Evolutionary conservation across 2,888 invertebrate species (phyloP).

Genomic region (Chrysolina oricalcia): DNA sequence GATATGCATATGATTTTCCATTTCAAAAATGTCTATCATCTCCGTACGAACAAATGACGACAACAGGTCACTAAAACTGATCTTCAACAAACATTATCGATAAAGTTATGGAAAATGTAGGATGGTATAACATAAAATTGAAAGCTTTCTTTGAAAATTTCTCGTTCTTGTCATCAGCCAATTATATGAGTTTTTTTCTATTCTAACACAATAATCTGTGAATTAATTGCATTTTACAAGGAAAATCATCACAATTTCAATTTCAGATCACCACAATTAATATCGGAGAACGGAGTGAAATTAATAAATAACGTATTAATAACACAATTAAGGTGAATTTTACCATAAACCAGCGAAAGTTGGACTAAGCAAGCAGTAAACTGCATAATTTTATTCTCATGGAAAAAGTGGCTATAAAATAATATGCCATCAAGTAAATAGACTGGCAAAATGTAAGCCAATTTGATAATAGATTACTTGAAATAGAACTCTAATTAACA

Average conservation of each 20-base stretch:
- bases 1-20: too few relatives aligned
- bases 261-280: conserved; percentile 4
- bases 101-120: too few relatives aligned
- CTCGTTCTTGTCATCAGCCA: too few relatives aligned
- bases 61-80: too few relatives aligned
- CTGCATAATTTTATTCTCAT: conserved; percentile 43
- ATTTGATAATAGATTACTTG: conserved; percentile 36
- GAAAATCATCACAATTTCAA: conserved; percentile 10
- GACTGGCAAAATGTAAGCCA: conserved; percentile 48
- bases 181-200: neutral
- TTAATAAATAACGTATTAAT: conserved; percentile 43
- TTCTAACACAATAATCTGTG: neutral
- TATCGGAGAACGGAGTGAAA: conserved; percentile 41
- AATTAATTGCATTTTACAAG: neutral
- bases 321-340: conserved; percentile 47
- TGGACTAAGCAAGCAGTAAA: conserved; percentile 34
- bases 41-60: too few relatives aligned
- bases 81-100: too few relatives aligned
- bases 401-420: conserved; percentile 48
- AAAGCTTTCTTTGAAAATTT: too few relatives aligned
- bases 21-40: too few relatives aligned
- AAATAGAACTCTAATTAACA: conserved; percentile 41
- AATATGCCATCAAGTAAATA: conserved; percentile 51
- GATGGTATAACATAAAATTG: too few relatives aligned
- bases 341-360: conserved; percentile 51